Percentiles rank a stretch among this genome's conserved stretches.
These are phyloP conservation scores for Listrodromus nycthemerus DNA, from an alignment of 2,888 invertebrate species.

Conservation along the genomic window DNA sequence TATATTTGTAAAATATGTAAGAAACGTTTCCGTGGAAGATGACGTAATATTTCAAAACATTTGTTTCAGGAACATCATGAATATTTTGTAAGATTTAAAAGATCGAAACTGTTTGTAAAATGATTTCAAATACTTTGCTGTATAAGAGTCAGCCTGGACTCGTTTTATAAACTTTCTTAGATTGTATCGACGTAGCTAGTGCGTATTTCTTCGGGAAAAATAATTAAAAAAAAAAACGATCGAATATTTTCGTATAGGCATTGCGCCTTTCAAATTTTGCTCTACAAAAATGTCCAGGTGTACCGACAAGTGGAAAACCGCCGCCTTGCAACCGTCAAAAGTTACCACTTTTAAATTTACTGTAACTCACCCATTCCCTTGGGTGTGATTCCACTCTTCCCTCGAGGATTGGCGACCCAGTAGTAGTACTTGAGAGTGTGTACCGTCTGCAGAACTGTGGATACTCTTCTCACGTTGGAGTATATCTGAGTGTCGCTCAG, in stretches of 20 bases:
- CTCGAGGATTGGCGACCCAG: slow-evolving; percentile 98
- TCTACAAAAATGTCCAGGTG: neutral
- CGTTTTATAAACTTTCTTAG: no score
- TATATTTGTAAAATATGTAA: no score
- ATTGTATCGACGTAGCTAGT: no score
- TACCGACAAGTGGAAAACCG: neutral
- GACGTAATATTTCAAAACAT: no score
- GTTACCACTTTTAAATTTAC: slow-evolving; percentile 34
- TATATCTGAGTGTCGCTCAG: slow-evolving; percentile 98
- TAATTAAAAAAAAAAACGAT: no score
- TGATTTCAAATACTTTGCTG: no score
- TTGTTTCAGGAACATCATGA: no score
- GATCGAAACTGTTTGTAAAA: no score
- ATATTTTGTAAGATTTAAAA: no score
- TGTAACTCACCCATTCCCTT: slow-evolving; percentile 94
- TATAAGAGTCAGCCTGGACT: no score
- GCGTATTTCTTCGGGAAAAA: no score
- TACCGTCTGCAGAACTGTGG: slow-evolving; percentile 98
- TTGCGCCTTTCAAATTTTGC: neutral
- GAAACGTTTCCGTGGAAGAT: no score
- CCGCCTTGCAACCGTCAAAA: slow-evolving; percentile 43
- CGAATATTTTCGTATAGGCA: neutral
- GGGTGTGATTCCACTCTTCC: slow-evolving; percentile 97
- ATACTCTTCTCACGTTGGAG: slow-evolving; percentile 97
- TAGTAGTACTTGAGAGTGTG: slow-evolving; percentile 99